These are phyloP conservation scores for Spisula subtruncata DNA, from an alignment of 2,888 invertebrate species.

Conservation along the genomic window DNA sequence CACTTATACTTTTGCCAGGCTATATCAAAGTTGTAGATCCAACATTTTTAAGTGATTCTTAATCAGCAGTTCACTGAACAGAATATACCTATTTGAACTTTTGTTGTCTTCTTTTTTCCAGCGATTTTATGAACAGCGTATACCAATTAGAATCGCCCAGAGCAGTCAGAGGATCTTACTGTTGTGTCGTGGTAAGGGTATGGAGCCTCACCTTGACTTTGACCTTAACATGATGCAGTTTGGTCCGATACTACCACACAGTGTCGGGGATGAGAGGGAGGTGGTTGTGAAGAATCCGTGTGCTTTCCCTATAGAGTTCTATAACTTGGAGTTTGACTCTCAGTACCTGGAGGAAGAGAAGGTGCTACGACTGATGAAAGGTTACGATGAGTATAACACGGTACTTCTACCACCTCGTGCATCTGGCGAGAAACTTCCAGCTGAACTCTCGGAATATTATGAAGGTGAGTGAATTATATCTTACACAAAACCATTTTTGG, in stretches of 20 bases:
- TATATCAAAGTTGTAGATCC: too few species aligned
- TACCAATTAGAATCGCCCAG: slow-evolving; percentile 86
- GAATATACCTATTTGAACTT: not conserved
- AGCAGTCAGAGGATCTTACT: slow-evolving; percentile 87
- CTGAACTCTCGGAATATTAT: slow-evolving; percentile 86
- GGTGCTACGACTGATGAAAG: slow-evolving; percentile 87
- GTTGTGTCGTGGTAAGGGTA: slow-evolving; percentile 86
- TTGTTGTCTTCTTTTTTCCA: slow-evolving; percentile 63
- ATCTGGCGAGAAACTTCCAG: slow-evolving; percentile 87
- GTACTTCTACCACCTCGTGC: slow-evolving; percentile 87
- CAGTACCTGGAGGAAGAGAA: slow-evolving; percentile 87
- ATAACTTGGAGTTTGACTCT: slow-evolving; percentile 91
- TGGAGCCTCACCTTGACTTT: slow-evolving; percentile 87
- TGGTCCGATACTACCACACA: slow-evolving; percentile 91
- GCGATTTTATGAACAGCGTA: slow-evolving; percentile 87
- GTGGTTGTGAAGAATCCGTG: slow-evolving; percentile 91
- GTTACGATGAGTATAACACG: slow-evolving; percentile 87
- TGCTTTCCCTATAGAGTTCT: slow-evolving; percentile 91
- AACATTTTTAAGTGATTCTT: too few species aligned
- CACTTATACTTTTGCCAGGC: too few species aligned
- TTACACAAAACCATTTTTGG: too few species aligned
- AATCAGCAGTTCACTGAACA: too few species aligned
- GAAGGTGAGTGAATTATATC: slow-evolving; percentile 80
- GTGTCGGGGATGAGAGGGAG: slow-evolving; percentile 89
- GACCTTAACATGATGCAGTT: slow-evolving; percentile 89